Base-by-base conservation (phyloP, 2,888 invertebrate genomes). In the Erannis defoliaria region DNA sequence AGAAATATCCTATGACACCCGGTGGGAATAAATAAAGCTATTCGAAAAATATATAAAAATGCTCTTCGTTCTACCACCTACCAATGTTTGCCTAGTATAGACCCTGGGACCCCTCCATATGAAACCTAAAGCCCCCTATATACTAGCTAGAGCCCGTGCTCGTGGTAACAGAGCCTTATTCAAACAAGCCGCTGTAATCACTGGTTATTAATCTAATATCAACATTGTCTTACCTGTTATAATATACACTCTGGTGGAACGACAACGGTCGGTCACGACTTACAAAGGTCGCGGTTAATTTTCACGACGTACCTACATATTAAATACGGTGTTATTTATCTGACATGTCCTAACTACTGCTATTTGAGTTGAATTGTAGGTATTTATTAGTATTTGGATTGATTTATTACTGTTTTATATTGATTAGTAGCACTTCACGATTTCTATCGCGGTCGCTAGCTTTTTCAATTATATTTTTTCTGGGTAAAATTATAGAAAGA, bases 211-310 rank as follows among this genome's bases (percentile, higher is more conserved):
- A 45, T 58, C 57, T 45, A 37, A 46, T 53, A 40, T 33, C 21
- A 38, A 31, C n/a, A 29, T 31, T 45, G 38, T 37, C 45, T 19
- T 26, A 26, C 5, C 26, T 26, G 4, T 26, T 26, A 26, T 4
- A 8, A 26, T 4, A 8, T 26, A 26, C 8, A 2, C 26, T 26
- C 6, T 4, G 26, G 45, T 19, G 29, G 19, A 29, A 38, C 29
- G 45, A 51, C 53, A 40, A n/a, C n/a, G 26, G 12, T 26, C 35
- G 21, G 58, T 53, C 57, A 57, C 50, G 57, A 57, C 50, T 57
- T 8, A 6, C 10, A 57, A 35, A 57, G 57, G 57, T 57, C 35
- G 33, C 35, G 21, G 53, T 14, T 16, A 35, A 9, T 49, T 49
- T 49, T 21, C 35, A 45, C 16, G 5, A 23, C 26, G 12, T 21